Conservation (phyloP, 2,888 invertebrate species). For the Hymenopus coronatus region DNA sequence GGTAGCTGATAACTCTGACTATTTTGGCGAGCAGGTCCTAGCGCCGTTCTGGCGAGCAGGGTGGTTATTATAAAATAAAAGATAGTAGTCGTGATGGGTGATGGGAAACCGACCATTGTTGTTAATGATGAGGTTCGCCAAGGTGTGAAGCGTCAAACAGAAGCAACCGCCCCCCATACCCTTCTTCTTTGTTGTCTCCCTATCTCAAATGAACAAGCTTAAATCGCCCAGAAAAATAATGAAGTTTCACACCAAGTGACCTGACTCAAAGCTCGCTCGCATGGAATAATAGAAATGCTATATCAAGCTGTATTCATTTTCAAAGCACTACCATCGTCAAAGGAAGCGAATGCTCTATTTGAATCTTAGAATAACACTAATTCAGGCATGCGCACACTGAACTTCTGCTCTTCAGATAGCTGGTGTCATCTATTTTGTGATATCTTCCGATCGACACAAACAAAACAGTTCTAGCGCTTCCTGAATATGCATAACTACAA, state of each 20-base stretch:
- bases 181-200: background rate
- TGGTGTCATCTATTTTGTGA: background rate
- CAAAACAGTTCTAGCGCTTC: too few species aligned
- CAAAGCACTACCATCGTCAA: background rate
- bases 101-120: background rate
- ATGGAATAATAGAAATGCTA: conserved; percentile 1
- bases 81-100: conserved; percentile 13
- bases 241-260: conserved; percentile 17
- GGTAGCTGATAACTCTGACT: background rate
- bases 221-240: conserved; percentile 20
- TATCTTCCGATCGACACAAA: background rate
- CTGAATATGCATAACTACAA: too few species aligned
- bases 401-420: background rate
- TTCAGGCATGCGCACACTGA: background rate
- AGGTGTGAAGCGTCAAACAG: conserved; percentile 22
- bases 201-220: conserved; percentile 2
- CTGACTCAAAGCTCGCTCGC: background rate
- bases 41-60: background rate
- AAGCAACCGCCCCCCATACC: background rate
- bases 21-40: background rate
- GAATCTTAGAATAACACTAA: background rate
- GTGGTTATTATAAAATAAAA: conserved; percentile 19
- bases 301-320: background rate
- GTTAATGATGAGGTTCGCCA: conserved; percentile 15
- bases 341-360: background rate